Evolutionary conservation across 2,888 invertebrate genomes (phyloP).

Genomic region (Melinaea marsaeus): DNA sequence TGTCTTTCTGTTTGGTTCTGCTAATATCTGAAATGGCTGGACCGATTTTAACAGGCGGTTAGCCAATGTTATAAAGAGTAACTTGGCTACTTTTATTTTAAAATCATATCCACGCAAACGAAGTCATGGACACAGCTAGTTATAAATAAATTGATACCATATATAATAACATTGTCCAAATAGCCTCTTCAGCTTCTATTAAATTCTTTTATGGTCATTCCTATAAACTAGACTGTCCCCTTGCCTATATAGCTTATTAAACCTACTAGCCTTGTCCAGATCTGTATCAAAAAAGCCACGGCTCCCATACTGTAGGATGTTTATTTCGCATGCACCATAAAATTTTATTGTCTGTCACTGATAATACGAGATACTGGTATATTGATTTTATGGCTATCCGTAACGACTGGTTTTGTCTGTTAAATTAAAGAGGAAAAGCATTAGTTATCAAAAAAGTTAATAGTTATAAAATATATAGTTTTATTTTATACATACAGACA

Average conservation of each 20-base stretch:
- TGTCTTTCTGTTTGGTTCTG: too few species aligned
- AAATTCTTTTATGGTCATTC: constrained; percentile 36
- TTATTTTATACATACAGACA: background rate
- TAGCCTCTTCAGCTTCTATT: constrained; percentile 35
- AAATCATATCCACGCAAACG: too few species aligned
- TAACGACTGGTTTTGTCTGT: constrained; percentile 26
- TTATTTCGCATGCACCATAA: constrained; percentile 38
- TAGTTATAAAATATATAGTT: background rate
- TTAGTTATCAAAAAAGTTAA: background rate
- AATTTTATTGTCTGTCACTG: constrained; percentile 38
- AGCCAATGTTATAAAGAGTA: too few species aligned
- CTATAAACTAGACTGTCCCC: background rate
- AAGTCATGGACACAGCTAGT: too few species aligned
- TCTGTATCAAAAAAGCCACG: constrained; percentile 42
- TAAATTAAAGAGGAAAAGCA: background rate
- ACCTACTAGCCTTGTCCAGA: constrained; percentile 34
- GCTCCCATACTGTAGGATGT: constrained; percentile 37
- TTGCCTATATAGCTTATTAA: constrained; percentile 30
- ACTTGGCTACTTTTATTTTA: too few species aligned
- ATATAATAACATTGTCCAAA: too few species aligned
- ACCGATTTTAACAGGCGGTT: too few species aligned
- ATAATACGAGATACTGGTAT: constrained; percentile 25
- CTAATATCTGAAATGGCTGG: too few species aligned
- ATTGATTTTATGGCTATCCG: constrained; percentile 18
- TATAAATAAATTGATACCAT: too few species aligned